Percentiles rank a stretch among this genome's conserved stretches.
Evolutionary conservation across 2,113 vertebrate species (phyloP).

Genomic region (Athene noctua): DNA sequence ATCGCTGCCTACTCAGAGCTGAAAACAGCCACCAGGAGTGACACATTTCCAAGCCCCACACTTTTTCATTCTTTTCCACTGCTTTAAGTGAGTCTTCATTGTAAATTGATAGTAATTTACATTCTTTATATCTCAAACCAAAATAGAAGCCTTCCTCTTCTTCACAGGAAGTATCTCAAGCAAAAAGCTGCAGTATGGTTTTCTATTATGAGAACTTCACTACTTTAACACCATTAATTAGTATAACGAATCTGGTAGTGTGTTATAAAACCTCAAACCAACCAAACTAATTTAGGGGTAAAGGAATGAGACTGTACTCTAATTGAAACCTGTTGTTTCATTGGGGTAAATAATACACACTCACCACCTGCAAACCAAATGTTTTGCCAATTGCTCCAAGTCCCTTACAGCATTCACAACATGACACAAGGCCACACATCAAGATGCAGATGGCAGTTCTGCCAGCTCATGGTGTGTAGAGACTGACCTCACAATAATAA

Average conservation of each 20-base stretch:
- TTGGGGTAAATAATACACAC: background rate
- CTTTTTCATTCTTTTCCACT: background rate
- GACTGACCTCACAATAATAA: background rate
- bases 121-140: background rate
- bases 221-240: background rate
- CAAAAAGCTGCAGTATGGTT: background rate
- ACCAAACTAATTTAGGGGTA: background rate
- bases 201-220: background rate
- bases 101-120: background rate
- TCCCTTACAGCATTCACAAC: background rate
- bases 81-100: background rate
- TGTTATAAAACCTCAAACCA: background rate
- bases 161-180: background rate
- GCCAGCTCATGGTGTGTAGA: accelerated
- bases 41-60: background rate
- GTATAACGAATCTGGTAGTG: background rate
- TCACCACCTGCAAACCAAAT: accelerated
- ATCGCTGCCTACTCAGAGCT: background rate
- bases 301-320: background rate
- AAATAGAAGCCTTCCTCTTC: background rate
- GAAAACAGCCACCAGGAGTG: background rate
- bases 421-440: background rate
- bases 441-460: background rate
- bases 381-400: background rate
- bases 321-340: background rate